These are phyloP conservation scores for Troglohyphantes excavatus DNA, from an alignment of 2,888 invertebrate genomes.

Conservation along the genomic window DNA sequence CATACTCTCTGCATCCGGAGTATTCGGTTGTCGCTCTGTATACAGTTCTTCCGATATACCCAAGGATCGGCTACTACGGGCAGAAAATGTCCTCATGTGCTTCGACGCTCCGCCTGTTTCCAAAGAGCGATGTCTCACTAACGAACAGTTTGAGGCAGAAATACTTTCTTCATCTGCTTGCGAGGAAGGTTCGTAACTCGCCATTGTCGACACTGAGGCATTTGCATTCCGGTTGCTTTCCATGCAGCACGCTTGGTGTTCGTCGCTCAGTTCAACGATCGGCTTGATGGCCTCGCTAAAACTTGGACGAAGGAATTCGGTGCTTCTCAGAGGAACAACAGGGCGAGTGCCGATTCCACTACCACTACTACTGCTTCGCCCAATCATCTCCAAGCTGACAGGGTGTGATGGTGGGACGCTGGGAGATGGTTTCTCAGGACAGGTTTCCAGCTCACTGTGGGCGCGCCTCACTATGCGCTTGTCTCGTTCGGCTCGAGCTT, in stretches of 20 bases:
- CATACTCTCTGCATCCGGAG: slow-evolving; percentile 22
- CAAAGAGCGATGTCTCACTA: slow-evolving; percentile 80
- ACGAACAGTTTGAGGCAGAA: slow-evolving; percentile 63
- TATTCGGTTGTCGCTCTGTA: slow-evolving; percentile 45
- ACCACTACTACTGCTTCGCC: slow-evolving; percentile 77
- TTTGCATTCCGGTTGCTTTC: slow-evolving; percentile 57
- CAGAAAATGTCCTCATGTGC: slow-evolving; percentile 76
- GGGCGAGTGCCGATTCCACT: slow-evolving; percentile 68
- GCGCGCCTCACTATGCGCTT: slow-evolving; percentile 81
- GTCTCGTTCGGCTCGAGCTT: slow-evolving; percentile 73
- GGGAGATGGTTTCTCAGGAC: slow-evolving; percentile 76
- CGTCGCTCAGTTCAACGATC: slow-evolving; percentile 92
- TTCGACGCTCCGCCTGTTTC: slow-evolving; percentile 75
- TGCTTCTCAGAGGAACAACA: slow-evolving; percentile 69
- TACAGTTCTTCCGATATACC: slow-evolving; percentile 75
- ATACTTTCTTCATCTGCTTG: slow-evolving; percentile 43
- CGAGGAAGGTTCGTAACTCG: slow-evolving; percentile 42
- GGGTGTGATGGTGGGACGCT: slow-evolving; percentile 81
- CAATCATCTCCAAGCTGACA: slow-evolving; percentile 80
- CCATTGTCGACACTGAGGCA: slow-evolving; percentile 31
- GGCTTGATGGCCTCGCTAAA: slow-evolving; percentile 91
- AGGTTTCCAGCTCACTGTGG: slow-evolving; percentile 82
- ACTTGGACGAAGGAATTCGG: slow-evolving; percentile 80
- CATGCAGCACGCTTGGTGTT: slow-evolving; percentile 85
- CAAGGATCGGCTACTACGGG: slow-evolving; percentile 78